These are phyloP conservation scores for Oscheius sp. DNA, from an alignment of 2,888 invertebrate genomes.

Conservation along the genomic window DNA sequence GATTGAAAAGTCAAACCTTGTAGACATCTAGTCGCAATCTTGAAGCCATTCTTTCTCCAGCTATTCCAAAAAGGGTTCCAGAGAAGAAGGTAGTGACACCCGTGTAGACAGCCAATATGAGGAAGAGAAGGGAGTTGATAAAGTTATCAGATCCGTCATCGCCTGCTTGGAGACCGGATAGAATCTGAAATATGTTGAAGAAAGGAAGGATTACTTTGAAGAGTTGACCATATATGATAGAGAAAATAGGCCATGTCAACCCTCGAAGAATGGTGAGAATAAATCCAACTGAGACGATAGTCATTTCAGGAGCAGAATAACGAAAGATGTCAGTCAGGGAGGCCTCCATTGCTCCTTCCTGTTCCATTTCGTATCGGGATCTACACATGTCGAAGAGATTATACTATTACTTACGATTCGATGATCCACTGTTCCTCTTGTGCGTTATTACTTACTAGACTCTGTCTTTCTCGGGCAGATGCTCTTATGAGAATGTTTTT, in stretches of 20 bases:
- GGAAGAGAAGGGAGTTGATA: conserved; percentile 48
- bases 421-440: conserved; percentile 50
- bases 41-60: conserved; percentile 57
- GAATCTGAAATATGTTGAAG: background rate
- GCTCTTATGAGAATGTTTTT: conserved; percentile 32
- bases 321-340: conserved; percentile 56
- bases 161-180: conserved; percentile 1
- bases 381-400: background rate
- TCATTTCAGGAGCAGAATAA: conserved; percentile 52
- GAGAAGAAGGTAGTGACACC: conserved; percentile 53
- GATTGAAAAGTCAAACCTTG: conserved; percentile 33
- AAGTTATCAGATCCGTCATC: background rate
- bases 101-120: conserved; percentile 41
- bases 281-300: conserved; percentile 48
- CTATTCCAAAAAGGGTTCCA: conserved; percentile 51
- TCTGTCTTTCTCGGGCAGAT: conserved; percentile 47
- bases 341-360: conserved; percentile 56
- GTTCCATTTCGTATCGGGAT: conserved; percentile 56
- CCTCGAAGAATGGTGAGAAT: conserved; percentile 57
- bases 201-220: conserved; percentile 39
- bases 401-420: conserved; percentile 27
- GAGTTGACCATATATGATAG: conserved; percentile 65
- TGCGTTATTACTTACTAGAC: conserved; percentile 48
- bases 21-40: conserved; percentile 69
- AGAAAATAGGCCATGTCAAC: conserved; percentile 63